A percentile compares a stretch with the other conserved stretches of the same genome.
These are phyloP conservation scores for Stegophylla sp. DNA, from an alignment of 2,888 invertebrate genomes.

Conservation along the genomic window DNA sequence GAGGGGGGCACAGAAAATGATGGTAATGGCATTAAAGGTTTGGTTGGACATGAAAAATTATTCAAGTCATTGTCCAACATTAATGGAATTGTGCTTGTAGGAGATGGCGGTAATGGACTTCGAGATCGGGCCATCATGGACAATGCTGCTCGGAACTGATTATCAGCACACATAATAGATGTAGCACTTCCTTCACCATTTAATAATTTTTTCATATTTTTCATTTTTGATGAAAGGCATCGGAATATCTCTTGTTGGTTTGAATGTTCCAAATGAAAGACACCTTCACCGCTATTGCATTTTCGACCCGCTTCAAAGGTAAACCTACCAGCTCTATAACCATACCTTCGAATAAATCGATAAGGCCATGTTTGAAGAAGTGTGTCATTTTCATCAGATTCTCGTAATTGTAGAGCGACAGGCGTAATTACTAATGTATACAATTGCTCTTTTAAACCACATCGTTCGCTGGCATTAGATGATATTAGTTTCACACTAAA, in stretches of 20 bases:
- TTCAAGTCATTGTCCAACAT: conserved; percentile 66
- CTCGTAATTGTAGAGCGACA: conserved; percentile 77
- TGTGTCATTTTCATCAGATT: conserved; percentile 70
- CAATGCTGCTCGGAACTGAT: conserved; percentile 76
- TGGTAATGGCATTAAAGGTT: conserved; percentile 60
- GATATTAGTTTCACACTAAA: conserved; percentile 79
- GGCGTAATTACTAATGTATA: conserved; percentile 79
- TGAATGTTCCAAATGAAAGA: conserved; percentile 79
- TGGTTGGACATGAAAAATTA: conserved; percentile 60
- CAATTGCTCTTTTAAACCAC: conserved; percentile 74
- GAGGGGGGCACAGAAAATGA: conserved; percentile 10
- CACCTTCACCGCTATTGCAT: conserved; percentile 84
- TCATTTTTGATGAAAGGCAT: conserved; percentile 83
- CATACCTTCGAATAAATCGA: conserved; percentile 81
- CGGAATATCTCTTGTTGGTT: conserved; percentile 84
- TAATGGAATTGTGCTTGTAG: conserved; percentile 66
- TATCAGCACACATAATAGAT: conserved; percentile 70
- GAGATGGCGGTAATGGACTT: conserved; percentile 78
- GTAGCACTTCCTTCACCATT: conserved; percentile 73
- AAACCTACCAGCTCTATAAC: conserved; percentile 84
- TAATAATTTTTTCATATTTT: conserved; percentile 83
- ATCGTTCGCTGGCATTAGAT: conserved; percentile 80
- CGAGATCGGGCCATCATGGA: conserved; percentile 83
- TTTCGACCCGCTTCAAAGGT: conserved; percentile 88
- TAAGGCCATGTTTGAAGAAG: conserved; percentile 83